Conservation (phyloP, 1,140 invertebrate genomes). For the Drosophila neocordata region DNA sequence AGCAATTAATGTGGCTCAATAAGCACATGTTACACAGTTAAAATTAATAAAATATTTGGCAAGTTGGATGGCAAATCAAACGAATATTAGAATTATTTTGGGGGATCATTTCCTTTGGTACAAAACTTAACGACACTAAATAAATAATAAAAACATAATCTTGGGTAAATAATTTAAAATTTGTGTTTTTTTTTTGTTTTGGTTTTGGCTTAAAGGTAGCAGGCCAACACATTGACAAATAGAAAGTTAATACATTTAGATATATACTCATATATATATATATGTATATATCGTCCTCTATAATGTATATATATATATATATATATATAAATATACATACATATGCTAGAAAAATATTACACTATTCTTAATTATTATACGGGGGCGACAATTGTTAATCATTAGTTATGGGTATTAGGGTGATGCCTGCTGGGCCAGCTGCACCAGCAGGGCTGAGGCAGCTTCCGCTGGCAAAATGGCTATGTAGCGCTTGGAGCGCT, state of each 20-base stretch:
- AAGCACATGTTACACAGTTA: not conserved
- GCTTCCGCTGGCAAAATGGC: constrained; percentile 44
- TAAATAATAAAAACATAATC: constrained; percentile 5
- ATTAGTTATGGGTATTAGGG: not conserved
- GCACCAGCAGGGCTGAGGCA: constrained; percentile 48
- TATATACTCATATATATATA: constrained; percentile 7
- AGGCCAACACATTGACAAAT: not conserved
- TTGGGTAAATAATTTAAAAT: not conserved
- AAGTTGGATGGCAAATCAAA: constrained; percentile 32
- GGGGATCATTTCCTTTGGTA: constrained; percentile 5
- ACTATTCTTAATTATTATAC: constrained; percentile 21
- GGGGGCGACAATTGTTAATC: not conserved
- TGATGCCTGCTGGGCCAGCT: constrained; percentile 37
- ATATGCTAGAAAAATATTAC: constrained; percentile 36
- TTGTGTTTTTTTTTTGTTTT: not conserved
- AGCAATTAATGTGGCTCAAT: constrained; percentile 20
- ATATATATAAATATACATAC: not conserved
- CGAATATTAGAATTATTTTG: constrained; percentile 10
- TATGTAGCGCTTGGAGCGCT: constrained; percentile 47
- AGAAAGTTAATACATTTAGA: constrained; percentile 25
- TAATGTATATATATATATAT: not conserved
- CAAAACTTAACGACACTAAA: constrained; percentile 16
- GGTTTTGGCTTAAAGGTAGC: constrained; percentile 20
- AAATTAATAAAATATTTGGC: constrained; percentile 6
- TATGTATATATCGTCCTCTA: no score